Evolutionary conservation across 2,113 vertebrate genomes (phyloP), one percentile per base, ranked within the genome.

Genomic region (Sarotherodon lohbergeri): DNA sequence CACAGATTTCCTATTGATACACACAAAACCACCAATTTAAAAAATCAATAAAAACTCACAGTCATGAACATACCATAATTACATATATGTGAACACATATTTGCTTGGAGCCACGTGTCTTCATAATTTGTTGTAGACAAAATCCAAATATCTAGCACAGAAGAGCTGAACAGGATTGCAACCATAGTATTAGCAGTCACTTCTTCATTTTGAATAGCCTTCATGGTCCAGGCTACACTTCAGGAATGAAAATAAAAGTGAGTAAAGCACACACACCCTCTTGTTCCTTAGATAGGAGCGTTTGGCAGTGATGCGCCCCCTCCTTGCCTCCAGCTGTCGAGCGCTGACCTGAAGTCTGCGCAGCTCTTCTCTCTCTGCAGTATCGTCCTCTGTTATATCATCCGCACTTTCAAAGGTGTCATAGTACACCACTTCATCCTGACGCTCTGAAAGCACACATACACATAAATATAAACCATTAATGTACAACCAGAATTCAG

Each of bases 231-330:
- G n/a, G 24, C 19, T n/a, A 82, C n/a, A 83, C 48, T 68, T 32
- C 14, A 59, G 27, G 46, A 86, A 29, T 80, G 10, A 50, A 80
- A 73, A 48, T 7, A n/a, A 73, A 46, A 46, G 10, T 1, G 19
- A 55, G 55, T 43, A 22, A 24, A 12, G 46, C n/a, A 63, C 27
- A 93, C 93, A 73, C 93, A 99, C 98, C 98, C 97, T 98, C 95
- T 99, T 99, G 95, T 98, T 98, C 96, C 97, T 97, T 96, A 99
- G 98, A 96, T 99, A 99, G 96, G 98, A 98, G 96, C 98, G 98
- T 96, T 99, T 99, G 93, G 98, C 97, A 84, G 97, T 98, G 95
- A 99, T 98, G 84, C 98, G 98, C 52, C 98, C 98, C 90, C 98
- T 97, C 57, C 97, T 97, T 82, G 98, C 97, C 96, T 99, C 98